Percentiles rank a stretch among this genome's conserved stretches.
phyloP scores from a whole-genome alignment of 2,888 invertebrate genomes.

The Adela reaumurella region DNA sequence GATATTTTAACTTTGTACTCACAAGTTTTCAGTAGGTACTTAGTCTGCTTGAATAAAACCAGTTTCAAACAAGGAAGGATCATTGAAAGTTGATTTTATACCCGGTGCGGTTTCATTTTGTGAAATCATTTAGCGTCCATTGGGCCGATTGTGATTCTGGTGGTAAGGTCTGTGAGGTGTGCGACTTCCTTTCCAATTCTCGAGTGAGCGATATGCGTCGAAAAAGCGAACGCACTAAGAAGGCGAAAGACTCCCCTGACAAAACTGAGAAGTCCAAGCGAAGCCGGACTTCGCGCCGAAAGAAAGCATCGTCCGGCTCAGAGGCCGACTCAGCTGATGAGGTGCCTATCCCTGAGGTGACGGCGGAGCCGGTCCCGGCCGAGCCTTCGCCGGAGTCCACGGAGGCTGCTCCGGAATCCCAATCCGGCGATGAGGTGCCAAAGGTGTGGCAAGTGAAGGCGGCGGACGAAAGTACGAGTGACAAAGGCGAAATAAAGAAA shows the following conservation, averaged over 20 bases:
- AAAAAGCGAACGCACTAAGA: conserved; percentile 71
- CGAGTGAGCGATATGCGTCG: conserved; percentile 68
- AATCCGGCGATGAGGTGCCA: conserved; percentile 19
- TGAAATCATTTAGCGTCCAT: too few relatives aligned
- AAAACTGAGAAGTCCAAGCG: conserved; percentile 57
- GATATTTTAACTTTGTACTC: too few relatives aligned
- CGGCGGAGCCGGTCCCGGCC: conserved; percentile 23
- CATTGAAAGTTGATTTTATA: too few relatives aligned
- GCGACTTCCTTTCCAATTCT: too few relatives aligned
- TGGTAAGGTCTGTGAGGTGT: too few relatives aligned
- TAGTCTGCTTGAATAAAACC: too few relatives aligned
- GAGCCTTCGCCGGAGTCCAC: conserved; percentile 8
- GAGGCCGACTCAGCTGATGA: conserved; percentile 50
- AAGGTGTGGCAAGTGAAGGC: conserved; percentile 55
- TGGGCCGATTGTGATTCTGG: too few relatives aligned
- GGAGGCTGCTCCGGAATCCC: conserved; percentile 26
- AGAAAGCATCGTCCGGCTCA: conserved; percentile 53
- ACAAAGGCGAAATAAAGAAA: conserved; percentile 60
- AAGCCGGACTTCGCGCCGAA: conserved; percentile 48
- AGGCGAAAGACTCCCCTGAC: conserved; percentile 64
- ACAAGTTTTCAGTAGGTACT: too few relatives aligned
- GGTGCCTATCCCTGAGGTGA: conserved; percentile 21
- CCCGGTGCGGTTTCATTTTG: too few relatives aligned
- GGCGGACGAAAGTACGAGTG: conserved; percentile 36
- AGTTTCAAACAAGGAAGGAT: too few relatives aligned